Evolutionary conservation across 2,888 invertebrate genomes (phyloP).

Genomic region (Drosophila falleni): DNA sequence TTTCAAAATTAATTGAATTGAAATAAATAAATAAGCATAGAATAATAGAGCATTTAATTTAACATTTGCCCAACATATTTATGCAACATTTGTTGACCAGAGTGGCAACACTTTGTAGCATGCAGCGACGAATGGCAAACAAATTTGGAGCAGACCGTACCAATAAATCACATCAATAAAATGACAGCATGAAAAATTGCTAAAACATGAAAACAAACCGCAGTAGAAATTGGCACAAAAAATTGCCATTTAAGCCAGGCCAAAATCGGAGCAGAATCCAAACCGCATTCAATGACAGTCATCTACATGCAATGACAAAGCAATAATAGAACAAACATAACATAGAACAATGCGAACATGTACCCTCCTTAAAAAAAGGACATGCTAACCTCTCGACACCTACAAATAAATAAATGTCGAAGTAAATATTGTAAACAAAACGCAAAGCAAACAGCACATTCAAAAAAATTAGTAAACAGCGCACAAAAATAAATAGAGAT

Average conservation of each 20-base stretch:
- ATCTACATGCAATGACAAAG: conserved; percentile 34
- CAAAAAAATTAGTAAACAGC: conserved; percentile 21
- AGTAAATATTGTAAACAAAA: conserved; percentile 60
- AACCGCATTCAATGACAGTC: conserved; percentile 43
- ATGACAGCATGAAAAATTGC: conserved; percentile 71
- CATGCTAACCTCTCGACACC: conserved; percentile 68
- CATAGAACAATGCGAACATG: conserved; percentile 43
- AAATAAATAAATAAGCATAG: conserved; percentile 18
- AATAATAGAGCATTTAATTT: conserved; percentile 17
- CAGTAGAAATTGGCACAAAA: conserved; percentile 44
- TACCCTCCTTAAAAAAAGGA: conserved; percentile 6
- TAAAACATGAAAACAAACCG: conserved; percentile 61
- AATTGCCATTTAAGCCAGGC: conserved; percentile 28
- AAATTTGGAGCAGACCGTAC: conserved; percentile 52
- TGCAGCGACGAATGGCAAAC: conserved; percentile 48
- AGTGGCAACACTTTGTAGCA: conserved; percentile 15
- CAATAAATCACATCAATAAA: conserved; percentile 75
- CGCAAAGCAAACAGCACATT: conserved; percentile 20
- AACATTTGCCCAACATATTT: neutral
- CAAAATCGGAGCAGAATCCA: conserved; percentile 35
- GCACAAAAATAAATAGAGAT: conserved; percentile 1
- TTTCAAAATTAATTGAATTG: conserved; percentile 33
- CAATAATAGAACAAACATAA: conserved; percentile 50
- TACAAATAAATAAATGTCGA: conserved; percentile 69
- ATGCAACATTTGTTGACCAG: conserved; percentile 14